phyloP scores from a whole-genome alignment of 37 sponge, comb jelly and placozoan genomes.

The Ianthella basta region DNA sequence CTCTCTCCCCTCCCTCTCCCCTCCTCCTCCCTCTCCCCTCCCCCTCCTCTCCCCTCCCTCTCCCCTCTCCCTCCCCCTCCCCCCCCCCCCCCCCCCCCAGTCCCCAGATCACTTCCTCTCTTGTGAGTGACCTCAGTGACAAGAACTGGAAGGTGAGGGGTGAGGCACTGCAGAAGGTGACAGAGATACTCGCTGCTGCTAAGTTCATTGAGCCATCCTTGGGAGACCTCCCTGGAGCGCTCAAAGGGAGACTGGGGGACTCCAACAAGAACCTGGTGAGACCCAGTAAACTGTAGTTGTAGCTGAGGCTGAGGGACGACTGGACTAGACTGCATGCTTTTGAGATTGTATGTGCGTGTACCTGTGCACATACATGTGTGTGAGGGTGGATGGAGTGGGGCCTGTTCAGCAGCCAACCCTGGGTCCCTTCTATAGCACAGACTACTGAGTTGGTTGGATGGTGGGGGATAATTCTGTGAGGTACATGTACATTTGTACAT shows the following conservation, averaged over 20 bases:
- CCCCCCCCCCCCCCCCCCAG: neutral
- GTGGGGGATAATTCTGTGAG: too few species aligned
- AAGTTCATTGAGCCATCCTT: constrained; percentile 85
- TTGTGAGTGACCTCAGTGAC: constrained; percentile 81
- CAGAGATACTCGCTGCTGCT: constrained; percentile 66
- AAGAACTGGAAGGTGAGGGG: constrained; percentile 92
- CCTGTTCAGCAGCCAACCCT: too few species aligned
- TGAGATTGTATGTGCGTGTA: too few species aligned
- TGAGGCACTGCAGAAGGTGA: constrained; percentile 77
- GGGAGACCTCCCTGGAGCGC: constrained; percentile 81
- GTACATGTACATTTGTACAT: too few species aligned
- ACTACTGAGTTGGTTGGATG: too few species aligned
- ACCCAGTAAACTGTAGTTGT: neutral
- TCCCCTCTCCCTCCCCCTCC: too few species aligned
- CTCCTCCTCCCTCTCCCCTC: too few species aligned
- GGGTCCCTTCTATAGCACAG: too few species aligned
- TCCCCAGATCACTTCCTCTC: constrained; percentile 62
- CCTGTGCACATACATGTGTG: neutral
- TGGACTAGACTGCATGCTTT: too few species aligned
- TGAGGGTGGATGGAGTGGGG: neutral
- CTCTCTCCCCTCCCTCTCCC: too few species aligned
- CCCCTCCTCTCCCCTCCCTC: too few species aligned
- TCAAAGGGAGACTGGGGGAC: constrained; percentile 80
- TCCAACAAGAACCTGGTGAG: constrained; percentile 90
- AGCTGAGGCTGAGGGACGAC: neutral